These are phyloP conservation scores for Apis dorsata DNA, from an alignment of 1,140 invertebrate genomes.

Conservation along the genomic window DNA sequence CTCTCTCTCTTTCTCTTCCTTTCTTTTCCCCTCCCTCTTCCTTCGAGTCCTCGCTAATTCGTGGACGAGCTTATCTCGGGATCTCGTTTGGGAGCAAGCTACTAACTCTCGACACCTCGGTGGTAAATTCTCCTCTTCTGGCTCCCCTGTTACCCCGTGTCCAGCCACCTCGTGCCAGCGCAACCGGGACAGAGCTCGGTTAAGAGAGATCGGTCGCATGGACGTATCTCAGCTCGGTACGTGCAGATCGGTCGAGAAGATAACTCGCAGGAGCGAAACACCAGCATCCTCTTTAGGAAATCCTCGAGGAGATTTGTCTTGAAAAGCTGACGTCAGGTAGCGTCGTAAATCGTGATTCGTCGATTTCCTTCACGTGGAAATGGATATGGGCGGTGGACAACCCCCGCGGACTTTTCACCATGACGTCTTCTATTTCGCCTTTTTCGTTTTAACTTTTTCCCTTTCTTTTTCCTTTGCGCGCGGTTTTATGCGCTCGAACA, in stretches of 20 bases:
- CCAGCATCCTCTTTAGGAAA: slow-evolving; percentile 38
- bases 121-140: slow-evolving; percentile 60
- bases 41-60: slow-evolving; percentile 57
- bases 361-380: slow-evolving; percentile 44
- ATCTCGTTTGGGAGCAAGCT: slow-evolving; percentile 66
- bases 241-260: slow-evolving; percentile 64
- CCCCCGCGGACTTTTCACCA: slow-evolving; percentile 55
- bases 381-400: not conserved
- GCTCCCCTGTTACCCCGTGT: slow-evolving; percentile 17
- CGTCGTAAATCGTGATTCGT: slow-evolving; percentile 61
- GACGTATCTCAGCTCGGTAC: slow-evolving; percentile 57
- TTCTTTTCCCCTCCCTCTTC: not conserved
- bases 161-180: not conserved
- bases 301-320: slow-evolving; percentile 1
- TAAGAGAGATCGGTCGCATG: slow-evolving; percentile 33
- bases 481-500: not conserved
- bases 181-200: not conserved
- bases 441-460: too few species aligned
- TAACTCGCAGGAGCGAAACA: slow-evolving; percentile 37
- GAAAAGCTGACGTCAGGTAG: slow-evolving; percentile 58
- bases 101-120: slow-evolving; percentile 69
- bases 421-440: not conserved
- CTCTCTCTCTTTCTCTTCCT: not conserved
- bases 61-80: slow-evolving; percentile 57
- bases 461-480: not conserved